Evolutionary conservation across 2,113 vertebrate species (phyloP), one percentile per base, ranked within the genome.

Genomic region (Otolemur garnettii): DNA sequence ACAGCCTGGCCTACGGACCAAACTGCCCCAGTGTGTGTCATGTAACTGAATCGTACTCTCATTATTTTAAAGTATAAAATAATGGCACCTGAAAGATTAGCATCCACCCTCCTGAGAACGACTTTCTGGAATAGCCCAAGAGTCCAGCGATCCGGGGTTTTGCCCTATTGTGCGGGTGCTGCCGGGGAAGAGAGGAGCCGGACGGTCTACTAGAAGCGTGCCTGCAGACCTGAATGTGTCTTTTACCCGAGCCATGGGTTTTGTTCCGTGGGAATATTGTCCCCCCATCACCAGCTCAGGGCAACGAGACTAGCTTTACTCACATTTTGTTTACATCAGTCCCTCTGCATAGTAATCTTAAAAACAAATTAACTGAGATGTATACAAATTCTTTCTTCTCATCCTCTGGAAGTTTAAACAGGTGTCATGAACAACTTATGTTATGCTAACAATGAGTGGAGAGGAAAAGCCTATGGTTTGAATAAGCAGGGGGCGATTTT

Each of bases 331-430:
- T 75, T 71, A 60, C 33, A 13, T 33, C 24, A 62, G 69, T 45
- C 33, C 79, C 85, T 74, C 84, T 62, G 68, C 87, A 8, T 0
- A 19, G 57, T 89, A 68, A 64, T 57, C 91, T 74, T 55, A 74
- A 82, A 97, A 91, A 87, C 95, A 96, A 96, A 97, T 97, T 68
- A 62, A 71, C 71, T 90, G 64, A 42, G 69, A 68, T 75, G 17
- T 79, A 96, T 81, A 90, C 95, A 96, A 93, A 96, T 94, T 1
- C 93, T 79, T 87, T 84, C 60, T 69, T 88, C 77, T 84, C 88
- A 14, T 95, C 94, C 69, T 60, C 86, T 93, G 94, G 93, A 94
- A 93, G 91, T 97, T 98, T 85, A 94, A 96, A 96, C 64, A 97
- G 92, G 96, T 95, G 97, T 53, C 87, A 82, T 94, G 59, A 85